phyloP scores from a whole-genome alignment of 2,888 invertebrate species.

The Mesopsocus fuscifrons region DNA sequence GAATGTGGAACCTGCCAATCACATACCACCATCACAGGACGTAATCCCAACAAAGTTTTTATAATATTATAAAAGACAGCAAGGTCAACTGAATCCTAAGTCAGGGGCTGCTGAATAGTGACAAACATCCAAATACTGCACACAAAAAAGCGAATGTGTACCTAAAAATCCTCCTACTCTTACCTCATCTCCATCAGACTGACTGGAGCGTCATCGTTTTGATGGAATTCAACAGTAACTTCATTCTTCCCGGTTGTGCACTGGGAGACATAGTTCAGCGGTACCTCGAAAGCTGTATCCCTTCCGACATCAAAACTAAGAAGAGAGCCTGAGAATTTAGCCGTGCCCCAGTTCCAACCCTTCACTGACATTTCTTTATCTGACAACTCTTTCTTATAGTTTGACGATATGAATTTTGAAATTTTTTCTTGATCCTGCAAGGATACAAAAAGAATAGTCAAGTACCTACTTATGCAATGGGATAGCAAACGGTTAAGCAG shows the following conservation, averaged over 20 bases:
- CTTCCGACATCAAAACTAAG: slow-evolving; percentile 68
- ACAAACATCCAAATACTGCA: not conserved
- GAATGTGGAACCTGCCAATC: slow-evolving; percentile 65
- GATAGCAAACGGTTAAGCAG: too few species aligned
- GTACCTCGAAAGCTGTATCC: slow-evolving; percentile 86
- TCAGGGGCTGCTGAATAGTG: not conserved
- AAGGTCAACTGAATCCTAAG: too few species aligned
- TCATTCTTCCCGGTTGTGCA: slow-evolving; percentile 95
- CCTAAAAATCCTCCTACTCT: not conserved
- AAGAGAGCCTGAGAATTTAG: slow-evolving; percentile 77
- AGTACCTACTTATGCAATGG: too few species aligned
- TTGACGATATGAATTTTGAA: slow-evolving; percentile 65
- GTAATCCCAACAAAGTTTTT: too few species aligned
- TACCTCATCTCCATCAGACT: slow-evolving; percentile 86
- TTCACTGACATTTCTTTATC: slow-evolving; percentile 85
- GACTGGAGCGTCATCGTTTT: slow-evolving; percentile 96
- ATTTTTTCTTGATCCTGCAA: slow-evolving; percentile 80
- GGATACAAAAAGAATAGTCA: too few species aligned
- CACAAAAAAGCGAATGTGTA: not conserved
- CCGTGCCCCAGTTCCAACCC: slow-evolving; percentile 99
- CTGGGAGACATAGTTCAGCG: slow-evolving; percentile 86
- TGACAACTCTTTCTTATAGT: slow-evolving; percentile 69
- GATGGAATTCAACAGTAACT: slow-evolving; percentile 94
- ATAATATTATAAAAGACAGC: too few species aligned
- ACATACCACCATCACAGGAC: too few species aligned